phyloP scores from a whole-genome alignment of 1,140 invertebrate genomes.

The Pantala flavescens region DNA sequence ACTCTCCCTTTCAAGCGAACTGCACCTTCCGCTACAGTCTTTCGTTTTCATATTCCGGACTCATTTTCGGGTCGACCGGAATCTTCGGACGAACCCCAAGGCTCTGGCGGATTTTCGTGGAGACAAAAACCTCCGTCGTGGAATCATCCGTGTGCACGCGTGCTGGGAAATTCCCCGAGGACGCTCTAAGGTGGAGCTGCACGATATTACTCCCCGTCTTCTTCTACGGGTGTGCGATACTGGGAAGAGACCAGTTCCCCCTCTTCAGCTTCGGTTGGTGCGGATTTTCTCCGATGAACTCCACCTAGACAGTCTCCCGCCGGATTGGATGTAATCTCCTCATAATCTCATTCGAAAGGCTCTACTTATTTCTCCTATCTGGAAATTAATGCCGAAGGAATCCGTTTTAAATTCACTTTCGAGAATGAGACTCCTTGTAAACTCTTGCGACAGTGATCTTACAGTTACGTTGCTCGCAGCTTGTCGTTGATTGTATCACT shows the following conservation, averaged over 20 bases:
- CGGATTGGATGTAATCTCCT: background rate
- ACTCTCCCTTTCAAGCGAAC: background rate
- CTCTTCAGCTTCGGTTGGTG: background rate
- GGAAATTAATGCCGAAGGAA: background rate
- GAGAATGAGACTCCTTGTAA: background rate
- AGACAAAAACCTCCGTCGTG: background rate
- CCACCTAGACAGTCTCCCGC: background rate
- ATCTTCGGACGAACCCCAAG: background rate
- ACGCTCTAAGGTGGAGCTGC: background rate
- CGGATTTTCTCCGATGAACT: background rate
- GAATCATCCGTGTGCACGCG: background rate
- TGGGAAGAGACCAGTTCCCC: background rate
- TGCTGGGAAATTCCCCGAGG: background rate
- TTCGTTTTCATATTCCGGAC: background rate
- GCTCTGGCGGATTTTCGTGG: background rate
- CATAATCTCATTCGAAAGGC: background rate
- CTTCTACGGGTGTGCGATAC: background rate
- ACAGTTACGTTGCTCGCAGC: too few species aligned
- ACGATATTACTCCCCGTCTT: background rate
- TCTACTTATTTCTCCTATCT: background rate
- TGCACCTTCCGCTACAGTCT: background rate
- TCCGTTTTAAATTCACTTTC: background rate
- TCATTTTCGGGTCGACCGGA: background rate
- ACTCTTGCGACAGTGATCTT: too few species aligned
- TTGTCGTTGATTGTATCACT: too few species aligned